Percentiles rank a stretch among this genome's conserved stretches.
Conservation (phyloP, 2,797 vertebrate genomes). For the Todus mexicanus region DNA sequence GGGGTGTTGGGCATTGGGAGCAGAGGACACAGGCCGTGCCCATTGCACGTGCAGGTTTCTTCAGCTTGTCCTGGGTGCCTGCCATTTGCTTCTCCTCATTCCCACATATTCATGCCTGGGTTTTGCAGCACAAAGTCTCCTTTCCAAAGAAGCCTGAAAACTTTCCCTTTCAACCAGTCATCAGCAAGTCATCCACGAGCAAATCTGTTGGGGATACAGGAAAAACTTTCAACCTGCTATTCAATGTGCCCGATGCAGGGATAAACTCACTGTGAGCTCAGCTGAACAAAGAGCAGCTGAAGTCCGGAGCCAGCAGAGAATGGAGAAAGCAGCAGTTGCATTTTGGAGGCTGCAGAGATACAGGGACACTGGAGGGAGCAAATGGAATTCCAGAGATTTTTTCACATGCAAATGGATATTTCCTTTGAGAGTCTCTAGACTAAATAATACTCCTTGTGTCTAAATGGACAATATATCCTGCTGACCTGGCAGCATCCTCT, state of each 20-base stretch:
- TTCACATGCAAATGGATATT: conserved; percentile 73
- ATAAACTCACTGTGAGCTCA: neutral
- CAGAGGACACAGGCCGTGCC: neutral
- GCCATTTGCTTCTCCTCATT: neutral
- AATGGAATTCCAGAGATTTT: conserved; percentile 75
- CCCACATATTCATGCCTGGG: neutral
- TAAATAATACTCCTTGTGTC: conserved; percentile 72
- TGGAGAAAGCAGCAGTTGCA: conserved; percentile 11
- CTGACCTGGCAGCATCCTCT: conserved; percentile 26
- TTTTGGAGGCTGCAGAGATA: neutral
- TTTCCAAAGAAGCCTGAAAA: neutral
- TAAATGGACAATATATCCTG: conserved; percentile 23
- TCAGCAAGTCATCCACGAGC: neutral
- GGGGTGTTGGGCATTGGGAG: neutral
- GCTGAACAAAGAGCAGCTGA: neutral
- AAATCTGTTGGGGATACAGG: neutral
- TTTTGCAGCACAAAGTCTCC: neutral
- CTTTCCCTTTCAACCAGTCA: neutral
- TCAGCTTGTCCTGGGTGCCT: neutral
- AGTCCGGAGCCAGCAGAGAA: neutral
- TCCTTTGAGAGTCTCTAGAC: conserved; percentile 74
- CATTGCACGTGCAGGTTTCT: neutral
- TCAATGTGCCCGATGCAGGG: neutral
- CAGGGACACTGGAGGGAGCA: conserved; percentile 25
- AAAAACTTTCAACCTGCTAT: neutral